Evolutionary conservation across 2,797 vertebrate genomes (phyloP).

Genomic region (Sebastes itinus): DNA sequence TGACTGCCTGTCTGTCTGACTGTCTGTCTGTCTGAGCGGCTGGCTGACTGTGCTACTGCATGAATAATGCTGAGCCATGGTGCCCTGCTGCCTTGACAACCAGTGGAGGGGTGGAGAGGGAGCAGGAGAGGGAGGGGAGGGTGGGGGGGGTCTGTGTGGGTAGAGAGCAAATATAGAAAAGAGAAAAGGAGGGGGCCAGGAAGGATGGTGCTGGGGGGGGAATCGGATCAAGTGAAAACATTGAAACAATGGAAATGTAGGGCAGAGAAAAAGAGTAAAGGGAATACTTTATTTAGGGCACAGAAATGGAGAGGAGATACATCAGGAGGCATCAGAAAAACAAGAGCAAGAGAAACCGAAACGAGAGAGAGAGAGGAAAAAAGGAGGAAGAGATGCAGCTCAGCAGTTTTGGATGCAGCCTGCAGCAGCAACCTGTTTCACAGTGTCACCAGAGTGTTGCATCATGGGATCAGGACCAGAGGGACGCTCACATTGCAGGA

Average conservation of each 20-base stretch:
- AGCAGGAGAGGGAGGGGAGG: background rate
- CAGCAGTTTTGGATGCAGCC: slow-evolving; percentile 60
- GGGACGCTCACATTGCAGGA: slow-evolving; percentile 77
- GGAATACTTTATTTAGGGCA: slow-evolving; percentile 25
- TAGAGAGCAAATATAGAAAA: slow-evolving; percentile 55
- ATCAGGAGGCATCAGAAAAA: background rate
- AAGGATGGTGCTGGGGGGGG: slow-evolving; percentile 12
- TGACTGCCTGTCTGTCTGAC: slow-evolving; percentile 10
- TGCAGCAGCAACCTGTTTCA: slow-evolving; percentile 70
- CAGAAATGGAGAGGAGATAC: background rate
- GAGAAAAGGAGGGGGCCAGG: slow-evolving; percentile 13
- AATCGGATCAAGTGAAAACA: slow-evolving; percentile 28
- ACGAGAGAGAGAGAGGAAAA: background rate
- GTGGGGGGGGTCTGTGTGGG: slow-evolving; percentile 45
- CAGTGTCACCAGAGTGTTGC: slow-evolving; percentile 78
- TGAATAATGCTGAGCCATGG: slow-evolving; percentile 82
- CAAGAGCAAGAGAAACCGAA: background rate
- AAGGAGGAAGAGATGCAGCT: slow-evolving; percentile 8
- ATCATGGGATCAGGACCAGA: slow-evolving; percentile 80
- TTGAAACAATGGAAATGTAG: slow-evolving; percentile 37
- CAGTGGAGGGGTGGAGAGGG: slow-evolving; percentile 19
- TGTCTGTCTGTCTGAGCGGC: slow-evolving; percentile 17
- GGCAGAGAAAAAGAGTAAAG: slow-evolving; percentile 14
- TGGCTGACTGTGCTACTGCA: slow-evolving; percentile 51
- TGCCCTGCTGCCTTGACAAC: slow-evolving; percentile 77